phyloP scores from a whole-genome alignment of 2,797 vertebrate genomes.

The Acipenser transmontanus region DNA sequence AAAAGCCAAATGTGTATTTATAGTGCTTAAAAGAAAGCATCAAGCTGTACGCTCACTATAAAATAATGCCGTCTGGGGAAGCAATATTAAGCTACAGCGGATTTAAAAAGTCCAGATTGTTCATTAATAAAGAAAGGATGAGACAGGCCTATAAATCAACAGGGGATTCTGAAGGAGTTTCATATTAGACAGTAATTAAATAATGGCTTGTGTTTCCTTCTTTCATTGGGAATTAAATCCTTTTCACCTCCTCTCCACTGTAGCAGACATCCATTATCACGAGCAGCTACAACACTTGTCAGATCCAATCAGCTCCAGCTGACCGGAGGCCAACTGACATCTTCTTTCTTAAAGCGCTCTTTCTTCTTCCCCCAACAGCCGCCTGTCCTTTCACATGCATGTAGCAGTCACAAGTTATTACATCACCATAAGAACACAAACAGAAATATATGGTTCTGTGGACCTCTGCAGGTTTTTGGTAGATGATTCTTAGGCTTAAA shows the following conservation, averaged over 20 bases:
- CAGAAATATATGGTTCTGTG: constrained; percentile 68
- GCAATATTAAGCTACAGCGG: constrained; percentile 47
- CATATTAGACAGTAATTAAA: constrained; percentile 88
- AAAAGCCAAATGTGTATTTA: constrained; percentile 13
- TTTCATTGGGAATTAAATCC: constrained; percentile 66
- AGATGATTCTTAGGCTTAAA: neutral
- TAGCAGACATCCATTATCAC: constrained; percentile 73
- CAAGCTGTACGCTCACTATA: constrained; percentile 8
- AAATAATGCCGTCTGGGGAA: constrained; percentile 32
- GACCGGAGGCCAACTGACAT: constrained; percentile 64
- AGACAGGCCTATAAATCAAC: constrained; percentile 49
- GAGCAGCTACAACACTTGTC: constrained; percentile 85
- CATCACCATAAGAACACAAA: constrained; percentile 66
- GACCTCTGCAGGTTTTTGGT: constrained; percentile 51
- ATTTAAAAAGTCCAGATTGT: constrained; percentile 61
- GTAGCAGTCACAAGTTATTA: constrained; percentile 69
- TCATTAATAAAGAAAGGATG: constrained; percentile 66
- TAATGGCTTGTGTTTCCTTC: constrained; percentile 81
- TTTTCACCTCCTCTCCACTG: constrained; percentile 69
- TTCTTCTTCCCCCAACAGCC: constrained; percentile 54
- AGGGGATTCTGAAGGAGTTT: constrained; percentile 46
- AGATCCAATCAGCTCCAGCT: constrained; percentile 72
- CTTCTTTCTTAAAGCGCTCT: constrained; percentile 61
- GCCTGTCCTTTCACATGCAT: constrained; percentile 66
- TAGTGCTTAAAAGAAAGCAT: neutral